Evolutionary conservation across 2,797 vertebrate species (phyloP).

Genomic region (Sibirionetta formosa): DNA sequence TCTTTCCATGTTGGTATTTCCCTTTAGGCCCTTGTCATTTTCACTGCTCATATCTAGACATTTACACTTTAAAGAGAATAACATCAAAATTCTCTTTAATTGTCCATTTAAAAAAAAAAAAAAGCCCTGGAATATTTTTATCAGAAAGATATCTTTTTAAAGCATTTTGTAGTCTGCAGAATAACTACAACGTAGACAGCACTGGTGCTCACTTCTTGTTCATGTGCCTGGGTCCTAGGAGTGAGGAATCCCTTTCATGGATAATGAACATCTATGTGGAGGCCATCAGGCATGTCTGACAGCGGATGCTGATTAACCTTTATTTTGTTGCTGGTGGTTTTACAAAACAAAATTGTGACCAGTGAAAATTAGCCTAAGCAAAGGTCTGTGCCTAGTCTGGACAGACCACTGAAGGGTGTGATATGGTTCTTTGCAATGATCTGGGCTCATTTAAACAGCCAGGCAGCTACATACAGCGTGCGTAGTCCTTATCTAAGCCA

Average conservation of each 20-base stretch:
- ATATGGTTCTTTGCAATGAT: neutral
- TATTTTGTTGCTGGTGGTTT: neutral
- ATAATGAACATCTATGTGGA: neutral
- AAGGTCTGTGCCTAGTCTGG: neutral
- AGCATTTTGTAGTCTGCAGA: neutral
- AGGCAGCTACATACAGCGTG: neutral
- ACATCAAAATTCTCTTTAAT: constrained; percentile 6
- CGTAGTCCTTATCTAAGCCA: neutral
- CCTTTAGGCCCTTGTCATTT: neutral
- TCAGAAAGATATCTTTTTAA: neutral
- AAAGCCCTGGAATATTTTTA: neutral
- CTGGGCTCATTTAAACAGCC: neutral
- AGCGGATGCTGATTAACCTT: neutral
- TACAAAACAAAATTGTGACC: neutral
- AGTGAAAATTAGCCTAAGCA: neutral
- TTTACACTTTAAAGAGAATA: neutral
- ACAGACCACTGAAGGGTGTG: neutral
- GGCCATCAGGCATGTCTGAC: neutral
- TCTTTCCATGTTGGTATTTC: neutral
- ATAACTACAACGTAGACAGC: neutral
- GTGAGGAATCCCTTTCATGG: neutral
- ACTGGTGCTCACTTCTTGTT: neutral
- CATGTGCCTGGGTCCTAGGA: neutral
- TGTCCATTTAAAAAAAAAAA: neutral
- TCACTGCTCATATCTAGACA: neutral